Conservation (phyloP, 2,888 invertebrate species). For the Machimus rusticus region DNA sequence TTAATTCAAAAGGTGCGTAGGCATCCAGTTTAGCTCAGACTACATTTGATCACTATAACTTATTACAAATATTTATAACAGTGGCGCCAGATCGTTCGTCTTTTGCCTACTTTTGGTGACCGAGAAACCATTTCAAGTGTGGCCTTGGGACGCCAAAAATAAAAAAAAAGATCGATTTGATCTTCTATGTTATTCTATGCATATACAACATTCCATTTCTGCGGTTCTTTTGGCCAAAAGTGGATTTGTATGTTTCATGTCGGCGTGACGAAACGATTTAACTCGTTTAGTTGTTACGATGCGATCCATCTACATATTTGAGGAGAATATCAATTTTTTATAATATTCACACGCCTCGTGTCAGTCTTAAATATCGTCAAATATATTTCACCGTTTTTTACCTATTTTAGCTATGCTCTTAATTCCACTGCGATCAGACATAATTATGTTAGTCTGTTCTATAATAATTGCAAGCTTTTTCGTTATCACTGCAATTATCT, state of each 20-base stretch:
- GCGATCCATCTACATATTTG: background rate
- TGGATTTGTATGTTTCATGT: background rate
- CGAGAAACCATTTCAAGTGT: background rate
- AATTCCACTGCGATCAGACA: background rate
- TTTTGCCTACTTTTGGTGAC: slow-evolving; percentile 27
- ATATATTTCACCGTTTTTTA: background rate
- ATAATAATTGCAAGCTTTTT: background rate
- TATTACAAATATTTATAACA: slow-evolving; percentile 25
- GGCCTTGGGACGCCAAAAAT: background rate
- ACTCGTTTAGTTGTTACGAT: background rate
- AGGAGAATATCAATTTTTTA: background rate
- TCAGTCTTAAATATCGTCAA: background rate
- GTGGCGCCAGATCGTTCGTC: slow-evolving; percentile 8
- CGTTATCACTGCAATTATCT: background rate
- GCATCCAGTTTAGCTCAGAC: background rate
- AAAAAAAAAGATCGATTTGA: background rate
- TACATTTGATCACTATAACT: background rate
- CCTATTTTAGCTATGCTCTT: background rate
- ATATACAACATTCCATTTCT: background rate
- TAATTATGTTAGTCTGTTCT: background rate
- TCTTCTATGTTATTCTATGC: background rate
- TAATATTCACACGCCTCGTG: background rate
- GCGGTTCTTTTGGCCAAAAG: background rate
- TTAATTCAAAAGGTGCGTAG: background rate
- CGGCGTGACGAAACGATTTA: background rate